Conservation (phyloP, 1,140 invertebrate species). For the Bombus ignitus region DNA sequence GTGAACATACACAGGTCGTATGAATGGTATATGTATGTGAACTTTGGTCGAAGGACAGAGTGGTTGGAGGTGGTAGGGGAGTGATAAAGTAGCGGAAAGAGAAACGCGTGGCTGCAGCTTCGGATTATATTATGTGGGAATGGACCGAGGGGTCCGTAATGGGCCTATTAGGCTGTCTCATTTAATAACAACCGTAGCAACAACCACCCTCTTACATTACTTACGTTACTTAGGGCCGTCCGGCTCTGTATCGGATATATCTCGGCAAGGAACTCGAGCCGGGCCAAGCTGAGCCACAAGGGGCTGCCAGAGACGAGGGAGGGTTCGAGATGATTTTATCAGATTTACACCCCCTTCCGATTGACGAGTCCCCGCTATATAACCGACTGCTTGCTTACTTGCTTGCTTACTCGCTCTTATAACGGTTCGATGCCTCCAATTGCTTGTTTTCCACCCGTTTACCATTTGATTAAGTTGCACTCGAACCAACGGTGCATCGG, state of each 20-base stretch:
- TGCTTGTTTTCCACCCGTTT: conserved; percentile 83
- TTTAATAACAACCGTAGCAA: conserved; percentile 82
- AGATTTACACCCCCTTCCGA: conserved; percentile 78
- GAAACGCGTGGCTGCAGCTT: conserved; percentile 72
- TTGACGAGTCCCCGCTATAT: conserved; percentile 55
- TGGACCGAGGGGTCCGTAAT: conserved; percentile 80
- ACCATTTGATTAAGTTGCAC: conserved; percentile 81
- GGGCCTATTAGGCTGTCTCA: conserved; percentile 83
- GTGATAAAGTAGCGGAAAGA: conserved; percentile 62
- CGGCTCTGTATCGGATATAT: conserved; percentile 72
- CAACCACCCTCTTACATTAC: conserved; percentile 81
- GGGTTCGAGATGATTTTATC: conserved; percentile 82
- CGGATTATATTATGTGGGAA: conserved; percentile 82
- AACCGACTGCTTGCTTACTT: conserved; percentile 54
- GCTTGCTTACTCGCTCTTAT: conserved; percentile 32
- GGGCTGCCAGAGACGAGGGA: conserved; percentile 56
- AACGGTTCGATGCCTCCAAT: conserved; percentile 71
- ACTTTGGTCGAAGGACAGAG: conserved; percentile 60
- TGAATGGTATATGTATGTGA: conserved; percentile 19
- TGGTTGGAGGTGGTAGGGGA: conserved; percentile 34
- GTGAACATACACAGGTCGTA: conserved; percentile 7
- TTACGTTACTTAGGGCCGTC: conserved; percentile 75
- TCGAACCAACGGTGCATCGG: conserved; percentile 46
- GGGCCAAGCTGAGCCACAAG: conserved; percentile 56
- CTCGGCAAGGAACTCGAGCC: conserved; percentile 62